These are phyloP conservation scores for Ptychobarbus kaznakovi DNA, from an alignment of 2,797 vertebrate species.

Conservation along the genomic window DNA sequence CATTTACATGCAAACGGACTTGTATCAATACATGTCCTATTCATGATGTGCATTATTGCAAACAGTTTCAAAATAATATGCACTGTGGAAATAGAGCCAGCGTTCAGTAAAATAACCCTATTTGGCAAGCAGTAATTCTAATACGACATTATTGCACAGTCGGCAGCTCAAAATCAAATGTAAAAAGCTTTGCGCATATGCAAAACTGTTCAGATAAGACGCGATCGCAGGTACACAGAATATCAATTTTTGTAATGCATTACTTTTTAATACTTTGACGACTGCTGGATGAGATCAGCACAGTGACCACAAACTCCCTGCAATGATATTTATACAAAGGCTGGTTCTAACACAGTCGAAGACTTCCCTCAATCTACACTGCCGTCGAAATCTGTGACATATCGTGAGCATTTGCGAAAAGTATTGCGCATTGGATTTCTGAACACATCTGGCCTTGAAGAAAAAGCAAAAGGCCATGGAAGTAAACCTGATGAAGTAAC, in stretches of 20 bases:
- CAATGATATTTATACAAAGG: slow-evolving; percentile 42
- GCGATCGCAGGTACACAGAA: slow-evolving; percentile 57
- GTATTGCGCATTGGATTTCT: neutral
- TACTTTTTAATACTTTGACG: slow-evolving; percentile 22
- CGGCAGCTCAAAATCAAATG: slow-evolving; percentile 44
- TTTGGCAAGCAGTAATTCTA: slow-evolving; percentile 70
- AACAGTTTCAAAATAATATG: slow-evolving; percentile 23
- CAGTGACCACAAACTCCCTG: slow-evolving; percentile 28
- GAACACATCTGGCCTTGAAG: slow-evolving; percentile 6
- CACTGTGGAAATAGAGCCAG: slow-evolving; percentile 33
- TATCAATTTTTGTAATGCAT: slow-evolving; percentile 15
- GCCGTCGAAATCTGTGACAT: neutral
- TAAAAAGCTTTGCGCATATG: slow-evolving; percentile 39
- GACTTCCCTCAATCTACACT: slow-evolving; percentile 15
- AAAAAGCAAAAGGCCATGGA: neutral
- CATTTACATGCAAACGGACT: slow-evolving; percentile 1
- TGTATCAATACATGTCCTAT: neutral
- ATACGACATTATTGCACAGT: slow-evolving; percentile 65
- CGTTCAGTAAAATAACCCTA: slow-evolving; percentile 65
- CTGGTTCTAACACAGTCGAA: slow-evolving; percentile 7
- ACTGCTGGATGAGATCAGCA: slow-evolving; percentile 27
- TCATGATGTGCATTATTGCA: slow-evolving; percentile 25
- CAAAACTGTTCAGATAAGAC: slow-evolving; percentile 60
- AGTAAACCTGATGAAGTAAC: neutral
- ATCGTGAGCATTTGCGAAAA: slow-evolving; percentile 2